Evolutionary conservation across 1,140 invertebrate genomes (phyloP).

Genomic region (Phenacoccus solenopsis): DNA sequence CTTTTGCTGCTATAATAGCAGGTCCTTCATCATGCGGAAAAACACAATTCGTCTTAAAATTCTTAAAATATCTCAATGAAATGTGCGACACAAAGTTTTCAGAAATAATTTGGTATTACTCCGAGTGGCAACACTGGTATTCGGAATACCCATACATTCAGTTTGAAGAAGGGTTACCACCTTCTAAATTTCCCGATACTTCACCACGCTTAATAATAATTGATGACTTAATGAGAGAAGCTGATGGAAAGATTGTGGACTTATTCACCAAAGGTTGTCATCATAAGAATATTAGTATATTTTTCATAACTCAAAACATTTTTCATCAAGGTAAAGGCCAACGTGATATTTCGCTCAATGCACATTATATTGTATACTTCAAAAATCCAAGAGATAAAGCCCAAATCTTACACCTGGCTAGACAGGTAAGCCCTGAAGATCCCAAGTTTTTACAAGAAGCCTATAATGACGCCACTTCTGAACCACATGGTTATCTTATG

Average conservation of each 20-base stretch:
- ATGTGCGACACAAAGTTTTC: no score
- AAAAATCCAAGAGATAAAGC: no score
- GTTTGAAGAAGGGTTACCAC: background rate
- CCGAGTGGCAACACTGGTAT: background rate
- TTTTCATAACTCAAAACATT: slow-evolving; percentile 36
- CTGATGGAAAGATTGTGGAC: no score
- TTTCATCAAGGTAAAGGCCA: no score
- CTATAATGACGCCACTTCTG: slow-evolving; percentile 5
- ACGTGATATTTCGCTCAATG: no score
- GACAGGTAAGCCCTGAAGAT: slow-evolving; percentile 14
- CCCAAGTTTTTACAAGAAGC: background rate
- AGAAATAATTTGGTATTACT: no score
- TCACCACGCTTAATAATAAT: slow-evolving; percentile 28
- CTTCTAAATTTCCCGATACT: background rate
- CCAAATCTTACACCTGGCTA: slow-evolving; percentile 14
- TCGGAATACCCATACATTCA: no score
- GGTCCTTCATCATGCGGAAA: no score
- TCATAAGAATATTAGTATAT: slow-evolving; percentile 34
- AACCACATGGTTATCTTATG: slow-evolving; percentile 14
- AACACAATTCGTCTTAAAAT: no score
- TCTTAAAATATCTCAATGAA: no score
- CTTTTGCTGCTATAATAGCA: no score
- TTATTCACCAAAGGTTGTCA: slow-evolving; percentile 35
- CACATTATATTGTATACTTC: no score
- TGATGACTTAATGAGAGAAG: slow-evolving; percentile 35